Evolutionary conservation across 2,888 invertebrate species (phyloP).

Genomic region (Corythucha ciliata): DNA sequence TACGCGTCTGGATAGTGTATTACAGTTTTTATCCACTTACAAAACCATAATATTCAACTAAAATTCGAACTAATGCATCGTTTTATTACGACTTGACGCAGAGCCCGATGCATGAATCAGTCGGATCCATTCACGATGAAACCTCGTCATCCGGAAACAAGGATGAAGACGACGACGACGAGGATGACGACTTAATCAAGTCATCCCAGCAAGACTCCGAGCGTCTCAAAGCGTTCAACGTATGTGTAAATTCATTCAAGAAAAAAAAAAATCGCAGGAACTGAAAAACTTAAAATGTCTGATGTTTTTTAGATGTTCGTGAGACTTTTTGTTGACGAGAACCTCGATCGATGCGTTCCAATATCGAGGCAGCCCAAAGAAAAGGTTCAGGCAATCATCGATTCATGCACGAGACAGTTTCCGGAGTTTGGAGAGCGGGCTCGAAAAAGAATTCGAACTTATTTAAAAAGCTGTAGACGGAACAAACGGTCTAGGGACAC

Average conservation of each 20-base stretch:
- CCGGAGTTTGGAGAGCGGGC: constrained; percentile 94
- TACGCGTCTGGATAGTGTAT: no score
- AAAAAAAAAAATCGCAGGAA: neutral
- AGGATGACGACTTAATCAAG: constrained; percentile 81
- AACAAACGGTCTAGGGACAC: constrained; percentile 85
- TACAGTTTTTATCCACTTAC: no score
- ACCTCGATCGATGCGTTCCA: constrained; percentile 90
- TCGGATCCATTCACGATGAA: constrained; percentile 71
- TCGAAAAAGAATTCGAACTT: constrained; percentile 86
- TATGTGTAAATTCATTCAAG: constrained; percentile 46
- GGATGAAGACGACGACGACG: constrained; percentile 76
- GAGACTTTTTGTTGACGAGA: constrained; percentile 91
- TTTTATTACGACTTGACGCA: constrained; percentile 40
- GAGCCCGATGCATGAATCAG: constrained; percentile 58
- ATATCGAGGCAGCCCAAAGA: constrained; percentile 97
- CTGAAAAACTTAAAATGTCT: neutral
- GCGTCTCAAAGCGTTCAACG: constrained; percentile 90
- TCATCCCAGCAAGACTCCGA: constrained; percentile 85
- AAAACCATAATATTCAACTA: neutral
- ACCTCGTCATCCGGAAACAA: constrained; percentile 81
- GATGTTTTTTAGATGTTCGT: constrained; percentile 91
- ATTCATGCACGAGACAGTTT: constrained; percentile 92
- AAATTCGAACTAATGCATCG: neutral
- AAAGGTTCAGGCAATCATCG: constrained; percentile 94
- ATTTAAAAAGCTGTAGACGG: constrained; percentile 87